Evolutionary conservation across 2,113 vertebrate species (phyloP), one percentile per base, ranked within the genome.

Genomic region (Vireo altiloquus): DNA sequence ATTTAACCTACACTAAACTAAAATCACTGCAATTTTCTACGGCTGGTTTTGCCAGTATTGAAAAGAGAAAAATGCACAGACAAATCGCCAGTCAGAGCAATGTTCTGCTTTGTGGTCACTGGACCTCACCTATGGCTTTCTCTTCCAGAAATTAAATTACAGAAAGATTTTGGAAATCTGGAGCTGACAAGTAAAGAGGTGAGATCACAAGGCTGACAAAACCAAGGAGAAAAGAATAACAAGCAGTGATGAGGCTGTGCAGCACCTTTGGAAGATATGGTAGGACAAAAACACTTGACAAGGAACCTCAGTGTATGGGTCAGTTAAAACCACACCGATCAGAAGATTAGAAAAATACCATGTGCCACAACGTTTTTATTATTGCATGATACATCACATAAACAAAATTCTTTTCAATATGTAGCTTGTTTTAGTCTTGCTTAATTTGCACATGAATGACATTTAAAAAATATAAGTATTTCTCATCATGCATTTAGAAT

Each of bases 291-390:
- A 2, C 24, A 77, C 28, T 44, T 49, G 39, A 24, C 33, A 71
- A 60, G 17, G 30, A 84, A 68, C 35, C 16, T 64, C 44, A 68
- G 16, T 6, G 10, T n/a, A 53, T 3, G 10, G 20, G 24, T 35
- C 33, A 44, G 64, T 49, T 46, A 78, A 79, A 96, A 79, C 3
- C 12, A 82, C 23, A 42, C 6, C 6, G 18, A 79, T 1, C 22
- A 87, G 79, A 85, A 49, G n/a, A 72, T 6, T 25, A 60, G 30
- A 13, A 85, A 57, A 35, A 63, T 50, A 27, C 6, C 40, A 14
- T 22, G 30, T 52, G 24, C 21, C 14, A 66, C 0, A 14, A 42
- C 14, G 0, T 1, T 59, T 77, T 77, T 22, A 21, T 37, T 84
- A 77, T 24, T 52, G 39, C 47, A 79, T 37, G 39, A 50, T 37